These are phyloP conservation scores for Morpho helenor DNA, from an alignment of 2,888 invertebrate genomes.

Conservation along the genomic window DNA sequence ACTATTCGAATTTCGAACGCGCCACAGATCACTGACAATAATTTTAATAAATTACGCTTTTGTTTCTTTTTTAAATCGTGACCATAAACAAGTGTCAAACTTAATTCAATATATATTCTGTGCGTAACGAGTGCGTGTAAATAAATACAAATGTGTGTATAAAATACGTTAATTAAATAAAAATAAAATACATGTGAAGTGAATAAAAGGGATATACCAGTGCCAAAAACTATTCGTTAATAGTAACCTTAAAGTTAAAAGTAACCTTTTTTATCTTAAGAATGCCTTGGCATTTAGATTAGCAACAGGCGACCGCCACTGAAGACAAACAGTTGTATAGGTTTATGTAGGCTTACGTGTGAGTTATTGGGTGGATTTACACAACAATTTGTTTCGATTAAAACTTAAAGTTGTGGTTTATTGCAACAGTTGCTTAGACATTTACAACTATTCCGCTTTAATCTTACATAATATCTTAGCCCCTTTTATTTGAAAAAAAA, in stretches of 20 bases:
- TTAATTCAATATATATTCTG: constrained; percentile 1
- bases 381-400: neutral
- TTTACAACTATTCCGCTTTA: too few species aligned
- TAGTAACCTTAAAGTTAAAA: neutral
- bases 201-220: constrained; percentile 1
- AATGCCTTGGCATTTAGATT: neutral
- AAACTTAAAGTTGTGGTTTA: neutral
- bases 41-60: neutral
- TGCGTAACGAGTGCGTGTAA: too few species aligned
- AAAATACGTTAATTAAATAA: too few species aligned
- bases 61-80: neutral
- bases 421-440: neutral
- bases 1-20: constrained; percentile 8
- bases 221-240: constrained; percentile 4
- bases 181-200: neutral
- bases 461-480: too few species aligned
- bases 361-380: neutral
- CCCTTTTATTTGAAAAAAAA: too few species aligned
- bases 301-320: constrained; percentile 11
- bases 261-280: neutral
- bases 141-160: too few species aligned
- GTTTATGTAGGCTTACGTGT: neutral
- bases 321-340: neutral
- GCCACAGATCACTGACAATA: neutral
- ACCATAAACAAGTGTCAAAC: constrained; percentile 8